Evolutionary conservation across 92 coral and sea anemone genomes (phyloP), one percentile per base, ranked within the genome.

Genomic region (Anthopleura xanthogrammica): DNA sequence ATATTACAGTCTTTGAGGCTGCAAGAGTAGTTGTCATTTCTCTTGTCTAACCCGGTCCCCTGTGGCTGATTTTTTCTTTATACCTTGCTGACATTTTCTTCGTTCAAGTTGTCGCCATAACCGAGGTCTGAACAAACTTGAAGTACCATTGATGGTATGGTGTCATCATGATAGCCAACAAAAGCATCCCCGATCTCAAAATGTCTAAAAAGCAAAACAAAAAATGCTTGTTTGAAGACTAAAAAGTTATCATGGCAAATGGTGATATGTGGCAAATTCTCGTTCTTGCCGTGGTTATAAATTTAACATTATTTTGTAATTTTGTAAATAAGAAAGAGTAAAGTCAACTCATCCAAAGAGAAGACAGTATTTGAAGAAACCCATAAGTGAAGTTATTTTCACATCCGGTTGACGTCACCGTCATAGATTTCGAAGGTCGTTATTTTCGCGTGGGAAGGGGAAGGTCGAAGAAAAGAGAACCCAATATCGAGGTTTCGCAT

Each of bases 101-200:
- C 86, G 2, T n/a, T 79, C 43, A 64, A 80, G 65, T 85, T 79
- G 3, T 70, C 60, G n/a, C 56, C 76, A 41, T 58, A 20, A 40
- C 62, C 75, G 52, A 80, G 88, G 7, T 90, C 89, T 50, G 83
- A 85, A 68, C 90, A 92, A 23, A 92, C 92, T 77, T 90, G 93
- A 75, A 94, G 81, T 13, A 94, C 92, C 39, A 94, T 87, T 24
- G 98, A 86, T 48, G 98, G 93, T 43, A 90, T 85, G 41, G 98
- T 92, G 81, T 94, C 98, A 75, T 86, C 87, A n/a, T 94, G 95
- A 75, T 83, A 94, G 12, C 98, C 98, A 73, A 92, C 92, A 87
- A 94, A 92, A 77, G 95, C 91, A 83, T 94, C 98, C 10, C 91
- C 95, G 54, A 82, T 77, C 52, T 82, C 72, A 46, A 79, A 92